These are phyloP conservation scores for Drosophila stalkeri DNA, from an alignment of 2,888 invertebrate species.

Conservation along the genomic window DNA sequence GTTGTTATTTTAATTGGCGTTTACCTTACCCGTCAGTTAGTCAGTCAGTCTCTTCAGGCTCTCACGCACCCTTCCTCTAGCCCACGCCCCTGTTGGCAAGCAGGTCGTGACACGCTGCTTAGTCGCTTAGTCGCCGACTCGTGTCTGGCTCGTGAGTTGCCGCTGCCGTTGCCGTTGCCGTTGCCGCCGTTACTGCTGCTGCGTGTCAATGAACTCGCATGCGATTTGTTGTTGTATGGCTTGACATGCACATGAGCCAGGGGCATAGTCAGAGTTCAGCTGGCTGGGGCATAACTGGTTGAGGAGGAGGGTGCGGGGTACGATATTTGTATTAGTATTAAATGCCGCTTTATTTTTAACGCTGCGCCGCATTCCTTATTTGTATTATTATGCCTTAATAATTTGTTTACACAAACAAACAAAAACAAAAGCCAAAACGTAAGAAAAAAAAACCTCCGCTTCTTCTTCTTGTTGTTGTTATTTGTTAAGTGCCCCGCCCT, in stretches of 20 bases:
- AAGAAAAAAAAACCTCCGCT: conserved; percentile 24
- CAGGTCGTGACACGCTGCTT: conserved; percentile 48
- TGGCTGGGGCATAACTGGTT: not conserved
- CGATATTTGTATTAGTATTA: conserved; percentile 46
- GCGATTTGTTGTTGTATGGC: conserved; percentile 76
- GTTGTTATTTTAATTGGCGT: conserved; percentile 72
- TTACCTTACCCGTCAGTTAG: conserved; percentile 49
- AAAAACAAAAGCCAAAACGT: conserved; percentile 28
- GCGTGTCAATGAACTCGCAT: conserved; percentile 77
- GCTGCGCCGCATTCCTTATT: conserved; percentile 46
- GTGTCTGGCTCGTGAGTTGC: conserved; percentile 43
- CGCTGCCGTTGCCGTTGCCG: too few relatives aligned
- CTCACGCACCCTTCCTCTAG: conserved; percentile 1
- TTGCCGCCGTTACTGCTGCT: conserved; percentile 24
- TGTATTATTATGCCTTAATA: conserved; percentile 72
- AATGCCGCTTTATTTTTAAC: conserved; percentile 72
- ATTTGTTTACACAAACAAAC: conserved; percentile 72
- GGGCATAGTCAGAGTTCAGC: not conserved
- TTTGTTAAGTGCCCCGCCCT: conserved; percentile 45
- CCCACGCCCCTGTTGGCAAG: not conserved
- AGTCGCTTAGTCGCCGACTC: conserved; percentile 19
- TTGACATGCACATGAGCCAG: conserved; percentile 42
- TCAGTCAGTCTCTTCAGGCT: conserved; percentile 15
- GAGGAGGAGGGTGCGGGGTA: not conserved
- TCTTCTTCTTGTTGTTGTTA: conserved; percentile 30